These are phyloP conservation scores for Prolemur simus DNA, from an alignment of 2,113 vertebrate species.

Conservation along the genomic window DNA sequence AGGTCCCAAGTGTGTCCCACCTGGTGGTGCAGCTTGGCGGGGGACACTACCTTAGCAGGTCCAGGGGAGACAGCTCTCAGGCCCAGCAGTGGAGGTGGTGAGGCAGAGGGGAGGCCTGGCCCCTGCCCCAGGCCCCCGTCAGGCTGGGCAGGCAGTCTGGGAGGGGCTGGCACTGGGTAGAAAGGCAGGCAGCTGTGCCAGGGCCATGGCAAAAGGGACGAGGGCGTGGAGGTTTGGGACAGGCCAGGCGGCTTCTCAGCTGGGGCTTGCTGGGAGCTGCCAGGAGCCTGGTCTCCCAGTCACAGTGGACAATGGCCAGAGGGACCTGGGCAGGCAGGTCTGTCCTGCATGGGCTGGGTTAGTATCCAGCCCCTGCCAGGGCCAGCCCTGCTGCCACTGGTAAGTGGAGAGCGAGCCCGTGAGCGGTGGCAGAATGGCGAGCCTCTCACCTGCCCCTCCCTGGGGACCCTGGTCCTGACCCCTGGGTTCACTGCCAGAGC, in stretches of 20 bases:
- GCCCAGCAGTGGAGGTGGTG: not conserved
- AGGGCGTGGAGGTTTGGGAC: not conserved
- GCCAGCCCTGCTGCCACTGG: not conserved
- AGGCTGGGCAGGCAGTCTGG: not conserved
- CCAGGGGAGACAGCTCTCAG: not conserved
- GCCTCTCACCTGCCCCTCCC: not conserved
- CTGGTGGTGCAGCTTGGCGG: not conserved
- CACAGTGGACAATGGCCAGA: not conserved
- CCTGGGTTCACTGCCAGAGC: fast-evolving
- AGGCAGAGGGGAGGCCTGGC: not conserved
- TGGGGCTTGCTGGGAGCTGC: not conserved
- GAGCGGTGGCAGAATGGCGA: fast-evolving
- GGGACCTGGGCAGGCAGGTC: not conserved
- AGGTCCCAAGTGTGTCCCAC: not conserved
- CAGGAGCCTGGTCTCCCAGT: not conserved
- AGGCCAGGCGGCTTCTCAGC: fast-evolving
- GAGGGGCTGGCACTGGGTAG: fast-evolving
- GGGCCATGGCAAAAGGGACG: not conserved
- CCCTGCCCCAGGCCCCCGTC: not conserved
- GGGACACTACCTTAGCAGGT: too few relatives aligned
- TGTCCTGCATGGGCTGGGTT: not conserved
- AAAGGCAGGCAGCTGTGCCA: not conserved
- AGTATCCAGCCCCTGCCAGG: not conserved
- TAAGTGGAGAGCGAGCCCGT: too few relatives aligned
- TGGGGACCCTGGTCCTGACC: not conserved